A percentile compares a stretch with the other conserved stretches of the same genome.
Evolutionary conservation across 2,888 invertebrate genomes (phyloP).

Genomic region (Zaprionus bogoriensis): DNA sequence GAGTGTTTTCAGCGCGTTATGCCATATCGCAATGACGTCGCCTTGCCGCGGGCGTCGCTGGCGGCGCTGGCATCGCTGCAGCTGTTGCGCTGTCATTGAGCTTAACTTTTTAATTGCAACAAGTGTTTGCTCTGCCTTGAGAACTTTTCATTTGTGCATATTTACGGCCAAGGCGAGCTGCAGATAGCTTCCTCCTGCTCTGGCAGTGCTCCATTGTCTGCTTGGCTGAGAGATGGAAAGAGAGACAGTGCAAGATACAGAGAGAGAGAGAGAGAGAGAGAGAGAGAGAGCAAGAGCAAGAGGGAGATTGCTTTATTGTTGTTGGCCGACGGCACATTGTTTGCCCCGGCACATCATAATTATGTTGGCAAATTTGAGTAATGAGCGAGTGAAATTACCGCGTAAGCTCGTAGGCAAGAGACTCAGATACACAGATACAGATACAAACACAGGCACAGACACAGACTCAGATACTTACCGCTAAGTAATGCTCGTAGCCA

Average conservation of each 20-base stretch:
- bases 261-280: background rate
- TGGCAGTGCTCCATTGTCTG: background rate
- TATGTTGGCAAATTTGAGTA: constrained; percentile 72
- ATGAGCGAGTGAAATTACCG: constrained; percentile 62
- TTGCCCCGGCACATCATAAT: constrained; percentile 52
- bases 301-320: background rate
- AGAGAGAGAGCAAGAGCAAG: no score
- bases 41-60: constrained; percentile 19
- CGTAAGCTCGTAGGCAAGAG: constrained; percentile 26
- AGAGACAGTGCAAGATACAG: no score
- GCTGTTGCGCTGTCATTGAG: constrained; percentile 44
- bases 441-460: constrained; percentile 14
- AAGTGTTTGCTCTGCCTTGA: constrained; percentile 56
- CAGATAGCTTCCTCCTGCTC: background rate
- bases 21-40: constrained; percentile 48
- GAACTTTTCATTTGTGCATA: constrained; percentile 31
- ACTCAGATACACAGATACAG: constrained; percentile 11
- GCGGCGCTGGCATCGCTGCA: constrained; percentile 27
- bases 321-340: constrained; percentile 36
- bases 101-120: constrained; percentile 29
- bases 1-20: constrained; percentile 54
- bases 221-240: no score
- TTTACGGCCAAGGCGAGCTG: constrained; percentile 27
- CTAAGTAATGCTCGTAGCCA: constrained; percentile 21
- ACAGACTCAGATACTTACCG: no score